Evolutionary conservation across 2,113 vertebrate genomes (phyloP).

Genomic region (Carettochelys insculpta): DNA sequence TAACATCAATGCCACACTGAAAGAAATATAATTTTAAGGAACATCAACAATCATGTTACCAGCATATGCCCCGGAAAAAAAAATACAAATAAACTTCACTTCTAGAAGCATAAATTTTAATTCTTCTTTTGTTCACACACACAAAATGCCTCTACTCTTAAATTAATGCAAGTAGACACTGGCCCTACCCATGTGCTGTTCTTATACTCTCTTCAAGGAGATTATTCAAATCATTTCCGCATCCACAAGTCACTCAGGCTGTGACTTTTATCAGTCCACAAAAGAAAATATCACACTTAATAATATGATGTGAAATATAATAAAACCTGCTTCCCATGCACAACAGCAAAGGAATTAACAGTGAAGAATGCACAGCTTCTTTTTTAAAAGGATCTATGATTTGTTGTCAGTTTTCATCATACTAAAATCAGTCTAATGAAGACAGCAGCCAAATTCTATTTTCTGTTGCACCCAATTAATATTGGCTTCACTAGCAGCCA

Average conservation of each 20-base stretch:
- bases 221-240: background rate
- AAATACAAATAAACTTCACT: constrained; percentile 9
- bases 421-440: background rate
- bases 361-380: background rate
- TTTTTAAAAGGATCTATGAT: background rate
- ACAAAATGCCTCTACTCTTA: background rate
- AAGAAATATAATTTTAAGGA: constrained; percentile 20
- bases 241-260: background rate
- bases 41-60: constrained; percentile 49
- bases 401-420: background rate
- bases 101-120: constrained; percentile 20
- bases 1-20: constrained; percentile 6
- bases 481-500: background rate
- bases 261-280: background rate
- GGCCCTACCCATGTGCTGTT: background rate
- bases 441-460: background rate
- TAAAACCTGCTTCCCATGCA: background rate
- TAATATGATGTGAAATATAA: background rate
- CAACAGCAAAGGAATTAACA: background rate
- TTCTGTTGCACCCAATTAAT: background rate
- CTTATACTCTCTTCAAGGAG: constrained; percentile 14
- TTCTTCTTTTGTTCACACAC: constrained; percentile 42
- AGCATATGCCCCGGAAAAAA: background rate
- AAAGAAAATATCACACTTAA: background rate
- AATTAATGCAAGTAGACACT: constrained; percentile 34